These are phyloP conservation scores for Pygathrix nemaeus DNA, from an alignment of 2,113 vertebrate species.

Conservation along the genomic window DNA sequence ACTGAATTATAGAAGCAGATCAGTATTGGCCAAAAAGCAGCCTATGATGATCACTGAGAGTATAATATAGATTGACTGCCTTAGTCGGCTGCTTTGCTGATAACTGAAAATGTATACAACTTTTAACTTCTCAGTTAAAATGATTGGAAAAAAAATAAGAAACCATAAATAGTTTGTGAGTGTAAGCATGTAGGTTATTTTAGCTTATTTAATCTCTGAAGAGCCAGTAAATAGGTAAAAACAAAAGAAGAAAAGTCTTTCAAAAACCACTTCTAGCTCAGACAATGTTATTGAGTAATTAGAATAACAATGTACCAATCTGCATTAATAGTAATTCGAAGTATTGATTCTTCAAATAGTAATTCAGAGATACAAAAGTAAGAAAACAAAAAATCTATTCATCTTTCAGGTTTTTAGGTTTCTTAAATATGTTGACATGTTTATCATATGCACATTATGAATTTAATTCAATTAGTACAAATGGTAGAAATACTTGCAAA, in stretches of 20 bases:
- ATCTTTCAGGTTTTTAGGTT: not conserved
- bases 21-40: not conserved
- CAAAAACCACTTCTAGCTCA: not conserved
- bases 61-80: not conserved
- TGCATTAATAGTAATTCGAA: not conserved
- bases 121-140: not conserved
- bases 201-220: not conserved
- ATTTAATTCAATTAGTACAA: not conserved
- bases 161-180: not conserved
- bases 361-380: not conserved
- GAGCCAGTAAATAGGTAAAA: not conserved
- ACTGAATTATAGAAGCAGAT: constrained; percentile 52
- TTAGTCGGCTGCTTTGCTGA: not conserved
- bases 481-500: not conserved
- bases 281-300: not conserved
- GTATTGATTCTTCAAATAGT: not conserved
- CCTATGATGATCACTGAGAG: not conserved
- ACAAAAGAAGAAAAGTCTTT: not conserved
- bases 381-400: not conserved
- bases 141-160: not conserved
- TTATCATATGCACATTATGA: not conserved
- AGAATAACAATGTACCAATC: not conserved
- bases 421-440: constrained; percentile 1
- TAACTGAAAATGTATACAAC: not conserved
- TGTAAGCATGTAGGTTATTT: not conserved